Evolutionary conservation across 2,888 invertebrate genomes (phyloP).

Genomic region (Meiosimyza platycephala): DNA sequence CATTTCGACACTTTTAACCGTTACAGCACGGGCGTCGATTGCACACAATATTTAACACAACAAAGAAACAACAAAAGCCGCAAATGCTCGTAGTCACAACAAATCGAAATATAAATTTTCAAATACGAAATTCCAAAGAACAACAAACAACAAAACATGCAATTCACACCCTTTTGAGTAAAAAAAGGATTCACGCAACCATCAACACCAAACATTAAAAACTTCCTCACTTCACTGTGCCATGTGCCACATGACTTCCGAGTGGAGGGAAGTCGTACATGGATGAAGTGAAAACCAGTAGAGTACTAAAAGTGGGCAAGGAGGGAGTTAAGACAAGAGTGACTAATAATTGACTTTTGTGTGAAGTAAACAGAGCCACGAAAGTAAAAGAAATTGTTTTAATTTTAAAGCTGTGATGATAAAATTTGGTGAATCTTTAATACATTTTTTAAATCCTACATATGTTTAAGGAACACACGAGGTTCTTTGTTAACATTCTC

Average conservation of each 20-base stretch:
- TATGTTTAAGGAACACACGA: not conserved
- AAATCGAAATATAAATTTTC: not conserved
- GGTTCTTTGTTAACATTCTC: too few relatives aligned
- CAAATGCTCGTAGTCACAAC: not conserved
- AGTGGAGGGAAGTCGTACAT: not conserved
- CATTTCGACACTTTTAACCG: conserved; percentile 28
- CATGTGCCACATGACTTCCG: not conserved
- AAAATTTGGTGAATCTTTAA: conserved; percentile 30
- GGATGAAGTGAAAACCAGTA: not conserved
- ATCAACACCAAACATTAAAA: conserved; percentile 44
- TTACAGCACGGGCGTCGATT: conserved; percentile 15
- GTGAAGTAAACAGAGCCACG: conserved; percentile 26
- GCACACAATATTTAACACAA: conserved; percentile 10
- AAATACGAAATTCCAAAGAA: conserved; percentile 5
- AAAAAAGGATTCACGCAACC: conserved; percentile 46
- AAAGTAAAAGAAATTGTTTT: not conserved
- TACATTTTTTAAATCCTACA: conserved; percentile 10
- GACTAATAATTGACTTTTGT: conserved; percentile 27
- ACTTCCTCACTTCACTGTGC: conserved; percentile 37
- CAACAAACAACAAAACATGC: conserved; percentile 9
- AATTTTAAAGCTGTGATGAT: conserved; percentile 34
- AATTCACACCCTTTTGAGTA: conserved; percentile 29
- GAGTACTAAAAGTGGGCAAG: not conserved
- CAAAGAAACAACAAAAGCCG: not conserved
- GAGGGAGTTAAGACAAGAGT: conserved; percentile 1